Evolutionary conservation across 1,140 invertebrate species (phyloP).

Genomic region (Cataglyphis hispanica): DNA sequence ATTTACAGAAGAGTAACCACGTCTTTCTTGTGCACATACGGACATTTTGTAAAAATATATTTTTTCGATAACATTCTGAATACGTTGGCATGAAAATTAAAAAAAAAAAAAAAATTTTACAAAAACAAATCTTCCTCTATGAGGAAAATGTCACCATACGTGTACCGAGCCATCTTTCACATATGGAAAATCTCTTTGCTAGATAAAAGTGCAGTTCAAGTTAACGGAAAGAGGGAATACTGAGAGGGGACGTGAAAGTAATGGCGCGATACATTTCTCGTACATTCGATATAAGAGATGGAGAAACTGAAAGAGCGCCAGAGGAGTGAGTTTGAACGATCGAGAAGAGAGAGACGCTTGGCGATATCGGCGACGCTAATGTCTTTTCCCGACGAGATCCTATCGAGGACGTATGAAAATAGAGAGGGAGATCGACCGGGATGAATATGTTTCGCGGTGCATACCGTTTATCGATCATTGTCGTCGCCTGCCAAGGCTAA

Average conservation of each 20-base stretch:
- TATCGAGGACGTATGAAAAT: slow-evolving; percentile 45
- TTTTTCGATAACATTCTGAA: too few species aligned
- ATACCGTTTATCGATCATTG: slow-evolving; percentile 58
- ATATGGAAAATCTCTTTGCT: not conserved
- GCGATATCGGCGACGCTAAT: slow-evolving; percentile 42
- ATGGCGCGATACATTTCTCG: slow-evolving; percentile 16
- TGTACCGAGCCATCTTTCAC: slow-evolving; percentile 12
- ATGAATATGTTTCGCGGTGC: slow-evolving; percentile 44
- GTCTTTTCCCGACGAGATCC: slow-evolving; percentile 29
- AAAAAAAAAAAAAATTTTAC: too few species aligned
- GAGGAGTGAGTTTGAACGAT: slow-evolving; percentile 15
- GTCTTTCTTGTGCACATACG: too few species aligned
- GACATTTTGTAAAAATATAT: too few species aligned
- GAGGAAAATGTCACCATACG: not conserved
- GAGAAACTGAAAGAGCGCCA: not conserved
- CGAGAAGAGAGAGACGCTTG: slow-evolving; percentile 6
- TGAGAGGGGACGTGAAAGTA: not conserved
- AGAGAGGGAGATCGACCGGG: slow-evolving; percentile 7
- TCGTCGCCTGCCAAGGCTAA: slow-evolving; percentile 34
- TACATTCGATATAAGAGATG: not conserved
- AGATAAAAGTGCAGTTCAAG: slow-evolving; percentile 21
- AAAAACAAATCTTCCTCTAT: too few species aligned
- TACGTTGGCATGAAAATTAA: too few species aligned
- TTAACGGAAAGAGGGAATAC: not conserved
- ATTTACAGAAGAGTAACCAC: too few species aligned